Conservation (phyloP, 2,797 vertebrate genomes). For the Cyclura pinguis region DNA sequence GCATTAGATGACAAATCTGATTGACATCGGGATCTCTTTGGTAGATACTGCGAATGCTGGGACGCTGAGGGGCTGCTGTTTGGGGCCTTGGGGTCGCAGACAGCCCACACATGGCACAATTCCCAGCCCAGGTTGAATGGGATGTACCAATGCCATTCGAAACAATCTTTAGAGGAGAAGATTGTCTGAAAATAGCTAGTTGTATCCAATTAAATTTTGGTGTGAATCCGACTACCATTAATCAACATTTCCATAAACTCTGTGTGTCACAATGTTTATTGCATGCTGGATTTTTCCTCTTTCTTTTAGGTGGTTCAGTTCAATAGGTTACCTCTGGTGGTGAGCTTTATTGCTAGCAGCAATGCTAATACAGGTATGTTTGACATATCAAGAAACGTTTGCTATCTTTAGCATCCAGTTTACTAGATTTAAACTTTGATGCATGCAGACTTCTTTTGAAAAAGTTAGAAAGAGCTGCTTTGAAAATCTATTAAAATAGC, state of each 20-base stretch:
- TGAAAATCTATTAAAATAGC: background rate
- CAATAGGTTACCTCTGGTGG: constrained; percentile 95
- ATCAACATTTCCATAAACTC: background rate
- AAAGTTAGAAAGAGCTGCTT: background rate
- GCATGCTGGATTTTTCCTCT: background rate
- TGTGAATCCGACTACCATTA: background rate
- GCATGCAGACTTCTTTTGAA: background rate
- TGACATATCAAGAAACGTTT: background rate
- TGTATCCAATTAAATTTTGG: background rate
- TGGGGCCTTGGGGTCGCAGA: too few relatives aligned
- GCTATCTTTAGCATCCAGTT: background rate
- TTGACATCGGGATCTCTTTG: too few relatives aligned
- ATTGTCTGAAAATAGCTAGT: background rate
- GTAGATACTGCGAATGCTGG: too few relatives aligned
- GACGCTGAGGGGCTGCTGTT: too few relatives aligned
- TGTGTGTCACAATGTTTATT: background rate
- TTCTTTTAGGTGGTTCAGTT: constrained; percentile 90
- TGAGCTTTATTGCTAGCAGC: constrained; percentile 97
- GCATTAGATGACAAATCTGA: too few relatives aligned
- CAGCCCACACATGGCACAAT: too few relatives aligned
- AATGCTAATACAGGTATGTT: constrained; percentile 92
- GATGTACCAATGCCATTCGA: background rate
- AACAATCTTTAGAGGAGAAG: background rate
- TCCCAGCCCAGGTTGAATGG: background rate
- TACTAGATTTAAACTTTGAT: background rate